These are phyloP conservation scores for Irena cyanogastra DNA, from an alignment of 2,113 vertebrate species.

Conservation along the genomic window DNA sequence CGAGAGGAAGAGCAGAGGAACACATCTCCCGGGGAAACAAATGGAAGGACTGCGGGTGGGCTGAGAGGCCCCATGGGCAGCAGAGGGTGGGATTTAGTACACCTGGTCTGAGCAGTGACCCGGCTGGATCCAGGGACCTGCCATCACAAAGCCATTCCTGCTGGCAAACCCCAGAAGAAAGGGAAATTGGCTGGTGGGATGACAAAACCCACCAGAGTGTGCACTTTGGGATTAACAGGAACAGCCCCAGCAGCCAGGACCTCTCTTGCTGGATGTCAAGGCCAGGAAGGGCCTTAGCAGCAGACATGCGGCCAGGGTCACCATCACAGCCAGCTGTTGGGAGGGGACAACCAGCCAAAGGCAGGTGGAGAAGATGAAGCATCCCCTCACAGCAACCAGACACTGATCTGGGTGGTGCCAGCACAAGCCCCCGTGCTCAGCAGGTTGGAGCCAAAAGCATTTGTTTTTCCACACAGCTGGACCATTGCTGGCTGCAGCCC, in stretches of 20 bases:
- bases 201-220: neutral
- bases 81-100: neutral
- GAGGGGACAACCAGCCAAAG: neutral
- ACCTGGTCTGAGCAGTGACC: neutral
- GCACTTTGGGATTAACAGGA: neutral
- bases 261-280: neutral
- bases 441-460: rapidly evolving
- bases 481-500: neutral
- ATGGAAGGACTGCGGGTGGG: neutral
- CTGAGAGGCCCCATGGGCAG: neutral
- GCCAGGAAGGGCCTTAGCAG: neutral
- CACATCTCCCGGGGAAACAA: neutral
- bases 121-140: neutral
- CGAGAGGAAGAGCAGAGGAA: neutral
- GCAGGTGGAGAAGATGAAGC: neutral
- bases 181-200: neutral
- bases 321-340: neutral
- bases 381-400: neutral
- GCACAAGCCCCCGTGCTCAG: neutral
- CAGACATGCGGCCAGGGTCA: neutral
- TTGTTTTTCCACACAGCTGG: neutral
- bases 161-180: neutral
- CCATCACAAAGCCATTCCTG: neutral
- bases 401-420: neutral
- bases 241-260: neutral